Conservation (phyloP, 1,140 invertebrate genomes). For the Drosophila prosaltans region DNA sequence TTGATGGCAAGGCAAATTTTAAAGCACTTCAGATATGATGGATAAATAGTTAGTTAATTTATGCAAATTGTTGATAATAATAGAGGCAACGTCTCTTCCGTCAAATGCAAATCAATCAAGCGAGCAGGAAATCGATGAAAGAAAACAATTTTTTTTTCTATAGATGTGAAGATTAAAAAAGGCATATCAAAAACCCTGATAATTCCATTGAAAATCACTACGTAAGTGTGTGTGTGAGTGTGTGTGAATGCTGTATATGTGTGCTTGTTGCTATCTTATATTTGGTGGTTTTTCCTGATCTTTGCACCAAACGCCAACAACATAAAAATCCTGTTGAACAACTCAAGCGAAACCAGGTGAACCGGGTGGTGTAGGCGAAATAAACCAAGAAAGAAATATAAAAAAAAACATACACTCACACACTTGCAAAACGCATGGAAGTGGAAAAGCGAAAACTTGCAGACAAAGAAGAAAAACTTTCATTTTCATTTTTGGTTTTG, state of each 20-base stretch:
- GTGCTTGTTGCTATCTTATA: conserved; percentile 25
- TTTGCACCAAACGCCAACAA: conserved; percentile 57
- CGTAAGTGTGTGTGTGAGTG: conserved; percentile 16
- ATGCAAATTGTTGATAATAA: conserved; percentile 72
- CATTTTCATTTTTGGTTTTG: conserved; percentile 59
- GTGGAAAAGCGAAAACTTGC: conserved; percentile 73
- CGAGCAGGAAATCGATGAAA: conserved; percentile 65
- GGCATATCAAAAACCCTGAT: conserved; percentile 9
- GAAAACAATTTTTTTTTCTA: neutral
- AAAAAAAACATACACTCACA: conserved; percentile 25
- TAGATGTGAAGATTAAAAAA: conserved; percentile 27
- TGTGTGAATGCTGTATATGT: conserved; percentile 15
- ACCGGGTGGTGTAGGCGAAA: conserved; percentile 13
- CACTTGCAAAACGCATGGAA: conserved; percentile 64
- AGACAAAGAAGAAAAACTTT: conserved; percentile 66
- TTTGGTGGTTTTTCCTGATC: conserved; percentile 74
- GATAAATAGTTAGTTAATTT: conserved; percentile 39
- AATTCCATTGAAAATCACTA: conserved; percentile 56
- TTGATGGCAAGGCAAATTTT: conserved; percentile 49
- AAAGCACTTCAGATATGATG: conserved; percentile 1
- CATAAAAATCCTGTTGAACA: conserved; percentile 65
- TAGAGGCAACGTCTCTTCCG: conserved; percentile 58
- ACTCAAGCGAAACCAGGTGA: conserved; percentile 58
- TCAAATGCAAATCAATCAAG: conserved; percentile 73
- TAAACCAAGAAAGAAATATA: conserved; percentile 52